phyloP scores from a whole-genome alignment of 2,113 vertebrate species.

The Motacilla tschutschensis region DNA sequence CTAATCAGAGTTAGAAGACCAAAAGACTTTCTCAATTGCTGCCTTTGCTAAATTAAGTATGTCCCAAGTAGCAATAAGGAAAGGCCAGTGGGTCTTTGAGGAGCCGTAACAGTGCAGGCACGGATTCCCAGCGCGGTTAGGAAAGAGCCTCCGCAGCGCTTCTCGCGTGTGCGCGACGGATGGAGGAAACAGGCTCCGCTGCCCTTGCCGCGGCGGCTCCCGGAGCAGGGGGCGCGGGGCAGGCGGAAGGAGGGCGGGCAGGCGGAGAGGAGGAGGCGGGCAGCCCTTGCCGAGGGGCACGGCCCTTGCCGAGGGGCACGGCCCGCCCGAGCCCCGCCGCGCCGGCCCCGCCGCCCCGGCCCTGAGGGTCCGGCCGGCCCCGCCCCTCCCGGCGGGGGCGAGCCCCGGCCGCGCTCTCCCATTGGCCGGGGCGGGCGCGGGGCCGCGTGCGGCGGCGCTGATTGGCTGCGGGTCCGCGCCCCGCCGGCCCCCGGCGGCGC shows the following conservation, averaged over 20 bases:
- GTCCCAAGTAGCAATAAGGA: not conserved
- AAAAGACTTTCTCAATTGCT: not conserved
- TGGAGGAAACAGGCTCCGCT: not conserved
- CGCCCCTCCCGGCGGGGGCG: no score
- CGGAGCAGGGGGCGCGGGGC: fast-evolving
- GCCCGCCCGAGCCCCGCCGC: no score
- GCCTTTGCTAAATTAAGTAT: not conserved
- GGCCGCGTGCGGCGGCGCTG: no score
- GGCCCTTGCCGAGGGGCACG: no score
- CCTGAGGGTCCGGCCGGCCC: no score
- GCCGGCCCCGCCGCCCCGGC: no score
- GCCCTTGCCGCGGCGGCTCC: fast-evolving
- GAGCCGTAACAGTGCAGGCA: fast-evolving
- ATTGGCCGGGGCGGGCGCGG: no score
- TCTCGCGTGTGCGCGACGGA: not conserved
- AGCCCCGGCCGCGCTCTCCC: no score
- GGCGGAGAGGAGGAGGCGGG: not conserved
- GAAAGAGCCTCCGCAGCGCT: not conserved
- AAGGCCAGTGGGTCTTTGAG: not conserved
- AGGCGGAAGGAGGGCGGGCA: no score
- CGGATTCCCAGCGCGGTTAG: fast-evolving
- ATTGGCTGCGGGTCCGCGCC: no score
- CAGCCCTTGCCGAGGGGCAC: not conserved
- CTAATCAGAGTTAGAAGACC: not conserved
- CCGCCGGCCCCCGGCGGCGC: no score